These are phyloP conservation scores for Tipula helvola DNA, from an alignment of 2,888 invertebrate genomes.

Conservation along the genomic window DNA sequence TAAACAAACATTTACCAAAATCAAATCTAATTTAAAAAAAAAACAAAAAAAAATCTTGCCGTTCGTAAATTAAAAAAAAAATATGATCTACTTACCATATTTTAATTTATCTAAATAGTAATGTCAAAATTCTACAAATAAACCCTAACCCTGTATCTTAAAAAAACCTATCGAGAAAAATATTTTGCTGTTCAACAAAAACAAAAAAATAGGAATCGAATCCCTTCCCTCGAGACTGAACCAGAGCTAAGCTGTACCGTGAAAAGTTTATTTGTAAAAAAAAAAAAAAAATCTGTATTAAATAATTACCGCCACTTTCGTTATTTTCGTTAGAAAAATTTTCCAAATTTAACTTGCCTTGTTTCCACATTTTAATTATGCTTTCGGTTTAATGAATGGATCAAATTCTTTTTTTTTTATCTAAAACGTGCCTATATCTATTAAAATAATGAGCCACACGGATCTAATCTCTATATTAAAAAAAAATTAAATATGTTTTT, in stretches of 20 bases:
- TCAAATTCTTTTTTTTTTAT: neutral
- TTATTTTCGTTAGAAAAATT: neutral
- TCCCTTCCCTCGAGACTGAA: neutral
- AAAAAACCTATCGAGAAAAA: neutral
- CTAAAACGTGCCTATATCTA: neutral
- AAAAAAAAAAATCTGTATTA: neutral
- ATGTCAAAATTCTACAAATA: neutral
- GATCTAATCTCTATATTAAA: neutral
- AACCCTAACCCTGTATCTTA: neutral
- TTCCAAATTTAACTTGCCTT: neutral
- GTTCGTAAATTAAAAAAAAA: neutral
- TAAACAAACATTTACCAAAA: neutral
- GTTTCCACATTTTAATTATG: neutral
- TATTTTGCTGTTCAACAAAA: neutral
- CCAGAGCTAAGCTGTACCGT: neutral
- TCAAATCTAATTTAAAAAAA: neutral
- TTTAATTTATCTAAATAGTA: neutral
- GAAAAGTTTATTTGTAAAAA: neutral
- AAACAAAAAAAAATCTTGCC: neutral
- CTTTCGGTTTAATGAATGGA: neutral
- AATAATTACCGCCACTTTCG: neutral
- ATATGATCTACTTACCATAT: slow-evolving; percentile 4
- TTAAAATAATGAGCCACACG: neutral
- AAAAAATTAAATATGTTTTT: neutral
- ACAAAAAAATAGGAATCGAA: neutral